phyloP scores from a whole-genome alignment of 1,140 invertebrate genomes.

The Nasonia vitripennis region DNA sequence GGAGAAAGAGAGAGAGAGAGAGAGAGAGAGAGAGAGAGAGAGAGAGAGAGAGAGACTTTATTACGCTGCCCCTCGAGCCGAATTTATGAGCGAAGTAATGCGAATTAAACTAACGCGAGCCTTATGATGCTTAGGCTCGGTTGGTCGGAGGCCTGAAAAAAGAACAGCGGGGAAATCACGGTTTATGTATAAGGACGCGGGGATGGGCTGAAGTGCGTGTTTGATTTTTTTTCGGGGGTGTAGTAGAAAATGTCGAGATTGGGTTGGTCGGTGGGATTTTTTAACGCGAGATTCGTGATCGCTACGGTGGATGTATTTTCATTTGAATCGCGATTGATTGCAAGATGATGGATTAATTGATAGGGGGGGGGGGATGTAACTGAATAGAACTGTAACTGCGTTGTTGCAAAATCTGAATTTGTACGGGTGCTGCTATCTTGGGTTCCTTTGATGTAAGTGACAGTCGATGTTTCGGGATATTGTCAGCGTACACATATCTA shows the following conservation, averaged over 20 bases:
- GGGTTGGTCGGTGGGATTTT: too few species aligned
- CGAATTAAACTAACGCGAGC: conserved; percentile 71
- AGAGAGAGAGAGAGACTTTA: conserved; percentile 20
- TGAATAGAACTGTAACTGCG: too few species aligned
- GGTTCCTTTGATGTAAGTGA: too few species aligned
- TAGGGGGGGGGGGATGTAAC: too few species aligned
- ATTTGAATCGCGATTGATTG: too few species aligned
- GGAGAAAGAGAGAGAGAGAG: background rate
- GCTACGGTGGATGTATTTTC: too few species aligned
- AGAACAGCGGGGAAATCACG: conserved; percentile 30
- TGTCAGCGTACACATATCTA: background rate
- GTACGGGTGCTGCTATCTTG: too few species aligned
- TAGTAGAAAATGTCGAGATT: background rate
- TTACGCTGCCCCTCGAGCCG: conserved; percentile 47
- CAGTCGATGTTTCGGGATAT: too few species aligned
- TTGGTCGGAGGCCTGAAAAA: conserved; percentile 44
- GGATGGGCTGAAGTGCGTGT: background rate
- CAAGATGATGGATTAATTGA: too few species aligned
- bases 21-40: background rate
- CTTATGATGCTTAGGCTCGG: conserved; percentile 57
- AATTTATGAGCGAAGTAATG: conserved; percentile 71
- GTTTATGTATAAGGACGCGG: background rate
- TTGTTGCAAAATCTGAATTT: too few species aligned
- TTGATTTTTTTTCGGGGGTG: background rate
- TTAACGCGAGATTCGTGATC: too few species aligned